phyloP scores from a whole-genome alignment of 1,140 invertebrate genomes.

The Drosophila gunungcola region DNA sequence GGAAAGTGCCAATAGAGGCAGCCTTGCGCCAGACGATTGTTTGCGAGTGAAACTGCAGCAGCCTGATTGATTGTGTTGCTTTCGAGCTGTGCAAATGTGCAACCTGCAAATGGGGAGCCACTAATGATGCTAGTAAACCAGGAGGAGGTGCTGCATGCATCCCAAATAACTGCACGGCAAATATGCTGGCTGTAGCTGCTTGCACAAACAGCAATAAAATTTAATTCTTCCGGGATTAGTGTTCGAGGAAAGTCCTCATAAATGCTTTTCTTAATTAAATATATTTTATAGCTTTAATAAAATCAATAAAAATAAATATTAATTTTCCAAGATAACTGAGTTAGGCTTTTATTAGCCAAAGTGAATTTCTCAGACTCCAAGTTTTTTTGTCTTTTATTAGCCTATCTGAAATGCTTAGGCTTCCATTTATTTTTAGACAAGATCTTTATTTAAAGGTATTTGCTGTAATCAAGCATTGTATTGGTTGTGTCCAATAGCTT shows the following conservation, averaged over 20 bases:
- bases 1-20: slow-evolving; percentile 73
- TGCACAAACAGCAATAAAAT: background rate
- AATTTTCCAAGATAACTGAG: no score
- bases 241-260: background rate
- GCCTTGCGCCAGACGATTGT: slow-evolving; percentile 31
- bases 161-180: slow-evolving; percentile 8
- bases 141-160: background rate
- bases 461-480: no score
- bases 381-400: no score
- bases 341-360: no score
- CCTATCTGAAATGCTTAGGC: no score
- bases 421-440: no score
- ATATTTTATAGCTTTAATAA: background rate
- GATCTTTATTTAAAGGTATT: no score
- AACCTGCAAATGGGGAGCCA: slow-evolving; percentile 10
- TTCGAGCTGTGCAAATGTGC: slow-evolving; percentile 21
- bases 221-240: background rate
- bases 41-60: slow-evolving; percentile 60
- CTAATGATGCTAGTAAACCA: slow-evolving; percentile 20
- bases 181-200: background rate
- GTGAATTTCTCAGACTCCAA: no score
- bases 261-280: background rate
- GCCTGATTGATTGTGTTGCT: slow-evolving; percentile 55
- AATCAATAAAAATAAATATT: no score
- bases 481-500: no score